Conservation (phyloP, 2,888 invertebrate genomes). For the Dendrolimus houi region DNA sequence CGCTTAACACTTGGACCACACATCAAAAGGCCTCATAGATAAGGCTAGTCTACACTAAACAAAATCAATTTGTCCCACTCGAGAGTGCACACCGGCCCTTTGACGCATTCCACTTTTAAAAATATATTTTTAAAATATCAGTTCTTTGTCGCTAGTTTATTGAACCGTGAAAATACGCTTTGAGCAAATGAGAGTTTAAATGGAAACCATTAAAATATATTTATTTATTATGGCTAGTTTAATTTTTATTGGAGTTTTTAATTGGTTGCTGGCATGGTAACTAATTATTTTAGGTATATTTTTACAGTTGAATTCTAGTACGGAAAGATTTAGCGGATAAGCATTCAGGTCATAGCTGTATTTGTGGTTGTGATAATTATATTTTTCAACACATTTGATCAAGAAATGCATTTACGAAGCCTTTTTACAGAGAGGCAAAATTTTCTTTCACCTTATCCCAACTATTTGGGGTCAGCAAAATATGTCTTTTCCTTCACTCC, state of each 20-base stretch:
- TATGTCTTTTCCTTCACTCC: not conserved
- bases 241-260: too few species aligned
- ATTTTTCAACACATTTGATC: too few species aligned
- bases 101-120: not conserved
- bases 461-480: not conserved
- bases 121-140: not conserved
- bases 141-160: too few species aligned
- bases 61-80: constrained; percentile 12
- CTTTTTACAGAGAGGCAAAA: not conserved
- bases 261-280: too few species aligned
- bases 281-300: too few species aligned
- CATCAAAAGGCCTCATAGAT: constrained; percentile 3
- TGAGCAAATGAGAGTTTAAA: too few species aligned
- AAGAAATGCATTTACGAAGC: not conserved
- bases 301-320: too few species aligned
- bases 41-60: constrained; percentile 7
- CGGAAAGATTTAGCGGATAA: too few species aligned
- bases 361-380: not conserved
- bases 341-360: too few species aligned
- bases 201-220: too few species aligned
- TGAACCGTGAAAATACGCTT: too few species aligned
- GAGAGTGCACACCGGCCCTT: constrained; percentile 8
- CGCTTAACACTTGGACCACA: constrained; percentile 1
- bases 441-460: not conserved
- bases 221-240: too few species aligned